A percentile compares a stretch with the other conserved stretches of the same genome.
Conservation (phyloP, 2,888 invertebrate genomes). For the Parascotia fuliginaria region DNA sequence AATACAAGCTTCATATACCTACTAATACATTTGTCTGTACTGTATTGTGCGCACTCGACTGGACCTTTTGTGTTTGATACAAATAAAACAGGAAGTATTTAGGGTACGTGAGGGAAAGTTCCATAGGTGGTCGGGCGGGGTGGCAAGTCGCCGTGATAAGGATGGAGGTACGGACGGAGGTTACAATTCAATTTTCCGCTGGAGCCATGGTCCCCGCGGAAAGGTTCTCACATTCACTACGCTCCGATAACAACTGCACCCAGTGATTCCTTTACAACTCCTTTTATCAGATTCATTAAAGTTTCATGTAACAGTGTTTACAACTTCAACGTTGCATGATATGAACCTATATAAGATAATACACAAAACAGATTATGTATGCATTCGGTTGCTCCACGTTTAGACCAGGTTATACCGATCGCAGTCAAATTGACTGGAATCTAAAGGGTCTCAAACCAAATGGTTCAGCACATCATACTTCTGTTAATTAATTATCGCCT, state of each 20-base stretch:
- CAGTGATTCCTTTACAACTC: conserved; percentile 18
- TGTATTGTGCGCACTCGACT: conserved; percentile 8
- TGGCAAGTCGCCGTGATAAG: conserved; percentile 50
- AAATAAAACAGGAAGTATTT: conserved; percentile 53
- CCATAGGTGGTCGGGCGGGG: conserved; percentile 42
- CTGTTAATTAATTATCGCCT: too few species aligned
- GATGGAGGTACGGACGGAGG: conserved; percentile 51
- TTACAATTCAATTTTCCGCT: conserved; percentile 74
- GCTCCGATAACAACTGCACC: conserved; percentile 30
- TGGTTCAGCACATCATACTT: too few species aligned
- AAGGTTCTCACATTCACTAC: conserved; percentile 37
- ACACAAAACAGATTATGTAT: too few species aligned
- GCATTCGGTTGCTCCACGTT: too few species aligned
- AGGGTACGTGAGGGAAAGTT: conserved; percentile 52
- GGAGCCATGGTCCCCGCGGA: conserved; percentile 40
- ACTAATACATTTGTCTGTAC: conserved; percentile 18
- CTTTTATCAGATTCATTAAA: conserved; percentile 6
- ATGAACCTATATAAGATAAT: too few species aligned
- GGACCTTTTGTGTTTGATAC: conserved; percentile 51
- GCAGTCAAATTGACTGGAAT: too few species aligned
- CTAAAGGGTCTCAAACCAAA: too few species aligned
- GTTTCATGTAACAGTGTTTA: conserved; percentile 3
- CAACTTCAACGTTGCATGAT: too few species aligned
- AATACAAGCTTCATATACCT: conserved; percentile 21
- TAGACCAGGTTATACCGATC: too few species aligned